Base-by-base conservation (phyloP, 2,797 vertebrate genomes). In the Prunella strophiata region DNA sequence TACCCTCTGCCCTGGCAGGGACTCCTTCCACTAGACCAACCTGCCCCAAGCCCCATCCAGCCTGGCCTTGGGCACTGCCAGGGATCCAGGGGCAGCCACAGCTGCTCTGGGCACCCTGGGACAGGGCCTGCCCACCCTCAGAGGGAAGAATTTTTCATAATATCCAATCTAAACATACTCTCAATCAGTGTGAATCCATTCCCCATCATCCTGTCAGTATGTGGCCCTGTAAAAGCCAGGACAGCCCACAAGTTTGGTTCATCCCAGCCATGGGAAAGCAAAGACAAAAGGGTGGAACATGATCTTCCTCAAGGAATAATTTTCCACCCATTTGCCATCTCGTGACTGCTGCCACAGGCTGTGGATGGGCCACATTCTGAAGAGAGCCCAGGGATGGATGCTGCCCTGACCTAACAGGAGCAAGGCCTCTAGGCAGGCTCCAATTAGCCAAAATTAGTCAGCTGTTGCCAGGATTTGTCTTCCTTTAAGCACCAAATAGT, bases 371-470 rank as follows among this genome's bases (percentile, higher is more conserved):
- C 71, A 85, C 3, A 2, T 48, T 87, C 67, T 68, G 43, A 67
- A 89, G 81, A 90, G 80, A 91, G 85, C 80, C 76, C 72, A 42
- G 91, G 97, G 98, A 97, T 95, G 96, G 97, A 98, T 98, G 98
- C 95, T 92, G 95, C 93, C 94, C 97, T 97, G 97, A 97, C 96
- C 98, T 88, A 94, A 77, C 68, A 50, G 95, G 96, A 98, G 95
- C 74, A 13, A 90, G 94, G 85, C 97, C 96, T 93, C 95, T 89
- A 91, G 95, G 92, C 94, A 97, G 97, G 97, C 97, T 95, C 98
- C 98, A 98, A 98, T 98, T 98, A 99, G 98, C 97, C 97, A 88
- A 88, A 97, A 98, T 98, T 98, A 98, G 96, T 98, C 98, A 95
- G 91, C 97, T 97, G 97, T 92, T 67, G 97, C 97, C 85, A 59